Base-by-base conservation (phyloP, 1,140 invertebrate genomes). In the Leptopilina boulardi region DNA sequence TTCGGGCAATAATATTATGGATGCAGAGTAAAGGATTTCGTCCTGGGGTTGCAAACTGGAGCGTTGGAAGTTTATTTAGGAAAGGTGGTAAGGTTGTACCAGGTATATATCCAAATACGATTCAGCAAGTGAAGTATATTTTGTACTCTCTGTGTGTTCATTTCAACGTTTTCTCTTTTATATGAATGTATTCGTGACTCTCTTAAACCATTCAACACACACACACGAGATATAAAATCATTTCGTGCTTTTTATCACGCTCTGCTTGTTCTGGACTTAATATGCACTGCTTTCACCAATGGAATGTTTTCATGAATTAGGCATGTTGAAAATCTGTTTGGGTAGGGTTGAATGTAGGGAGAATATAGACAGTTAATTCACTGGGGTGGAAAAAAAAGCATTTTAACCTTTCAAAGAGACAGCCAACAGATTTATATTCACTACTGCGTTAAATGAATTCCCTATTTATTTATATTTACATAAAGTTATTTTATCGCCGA, bases 1-100 rank as follows among this genome's bases (percentile, higher is more conserved):
- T 83, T 83, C 76, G 34, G 75, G 76, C 47, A 75, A 82, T 83
- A 79, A 78, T 56, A 51, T 77, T 79, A 74, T 26, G 30, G 71
- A 30, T 71, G 19, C 19, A 70, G 70, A 44, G 34, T 10, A 41
- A 70, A 71, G 66, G 75, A 70, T 71, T 74, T 76, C 4, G 34
- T 11, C 44, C 74, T 34, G 15, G 26, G 13, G 54, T 66, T 23
- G 59, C 23, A 66, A 66, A 66, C 59, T 66, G n/a, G 59, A 59
- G 56, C 56, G 23, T 9, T 59, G 34, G 10, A 75, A 77, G 70
- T 76, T 70, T 66, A 56, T 77, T 75, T 74, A 34, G 56, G 26
- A 74, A 73, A 30, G 26, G 41, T 72, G 30, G 76, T 78, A 82
- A 38, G 72, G 42, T 34, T 26, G 21, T 23, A 15, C 3, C 1